Conservation (phyloP, 2,888 invertebrate genomes). For the Priocnemis perturbator region DNA sequence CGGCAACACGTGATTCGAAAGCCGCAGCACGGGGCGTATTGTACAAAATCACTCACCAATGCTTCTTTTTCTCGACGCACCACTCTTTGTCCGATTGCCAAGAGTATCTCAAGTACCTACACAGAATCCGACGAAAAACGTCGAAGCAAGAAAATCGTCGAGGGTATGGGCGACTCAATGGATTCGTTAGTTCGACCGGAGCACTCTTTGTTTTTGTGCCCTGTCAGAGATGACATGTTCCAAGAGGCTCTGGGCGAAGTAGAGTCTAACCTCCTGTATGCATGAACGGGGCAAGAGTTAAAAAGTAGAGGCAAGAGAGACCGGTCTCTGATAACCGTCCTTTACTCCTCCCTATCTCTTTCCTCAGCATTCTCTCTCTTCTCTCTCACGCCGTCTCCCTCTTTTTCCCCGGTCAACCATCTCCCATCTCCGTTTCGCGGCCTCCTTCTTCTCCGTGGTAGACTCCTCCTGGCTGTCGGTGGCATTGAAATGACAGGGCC, state of each 20-base stretch:
- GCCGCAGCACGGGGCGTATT: no score
- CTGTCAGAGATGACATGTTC: constrained; percentile 56
- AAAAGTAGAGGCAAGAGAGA: constrained; percentile 32
- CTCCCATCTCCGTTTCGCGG: no score
- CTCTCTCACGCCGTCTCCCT: constrained; percentile 10
- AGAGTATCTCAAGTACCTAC: constrained; percentile 19
- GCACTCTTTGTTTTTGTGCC: constrained; percentile 45
- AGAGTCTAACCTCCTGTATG: constrained; percentile 44
- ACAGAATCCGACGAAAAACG: constrained; percentile 29
- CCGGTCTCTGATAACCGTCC: constrained; percentile 6
- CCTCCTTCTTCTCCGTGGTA: not conserved
- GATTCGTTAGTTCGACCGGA: constrained; percentile 49
- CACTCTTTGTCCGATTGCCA: constrained; percentile 21
- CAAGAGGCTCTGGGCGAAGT: constrained; percentile 47
- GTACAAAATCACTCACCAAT: no score
- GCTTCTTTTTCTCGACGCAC: constrained; percentile 28
- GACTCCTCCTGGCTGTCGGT: constrained; percentile 47
- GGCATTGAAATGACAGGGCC: constrained; percentile 64
- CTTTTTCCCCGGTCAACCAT: constrained; percentile 12
- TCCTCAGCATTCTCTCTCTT: not conserved
- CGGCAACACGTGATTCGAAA: no score
- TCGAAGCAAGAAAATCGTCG: constrained; percentile 22
- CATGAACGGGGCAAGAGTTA: constrained; percentile 44
- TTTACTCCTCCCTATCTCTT: not conserved
- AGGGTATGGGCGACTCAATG: constrained; percentile 38